phyloP scores from a whole-genome alignment of 37 sponge, comb jelly and placozoan species.

The Hexactinellida sp. region DNA sequence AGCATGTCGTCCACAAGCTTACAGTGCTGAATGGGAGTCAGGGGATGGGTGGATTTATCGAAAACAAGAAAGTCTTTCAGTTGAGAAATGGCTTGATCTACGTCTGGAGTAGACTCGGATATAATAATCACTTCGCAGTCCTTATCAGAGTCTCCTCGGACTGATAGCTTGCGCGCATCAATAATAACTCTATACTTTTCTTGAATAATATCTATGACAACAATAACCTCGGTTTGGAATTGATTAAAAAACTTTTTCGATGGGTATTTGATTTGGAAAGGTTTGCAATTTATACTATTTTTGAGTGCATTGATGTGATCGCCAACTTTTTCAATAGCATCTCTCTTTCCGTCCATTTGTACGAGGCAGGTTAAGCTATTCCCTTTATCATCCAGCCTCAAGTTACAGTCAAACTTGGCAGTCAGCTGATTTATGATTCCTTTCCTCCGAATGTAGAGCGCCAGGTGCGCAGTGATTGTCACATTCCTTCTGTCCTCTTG shows the following conservation, averaged over 20 bases:
- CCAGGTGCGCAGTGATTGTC: background rate
- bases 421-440: background rate
- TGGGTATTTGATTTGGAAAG: background rate
- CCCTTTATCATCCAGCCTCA: background rate
- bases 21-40: background rate
- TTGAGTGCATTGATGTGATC: background rate
- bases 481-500: background rate
- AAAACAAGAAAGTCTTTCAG: background rate
- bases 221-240: background rate
- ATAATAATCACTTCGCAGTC: background rate
- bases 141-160: background rate
- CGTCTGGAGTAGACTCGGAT: background rate
- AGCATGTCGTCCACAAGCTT: background rate
- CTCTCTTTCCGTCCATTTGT: background rate
- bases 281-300: background rate
- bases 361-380: background rate
- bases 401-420: background rate
- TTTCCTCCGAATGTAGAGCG: background rate
- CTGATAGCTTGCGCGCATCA: background rate
- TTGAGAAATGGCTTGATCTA: background rate
- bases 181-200: background rate
- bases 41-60: background rate
- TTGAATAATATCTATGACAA: background rate
- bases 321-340: background rate
- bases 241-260: background rate